phyloP scores from a whole-genome alignment of 2,113 vertebrate genomes.

The Prochilodus magdalenae region DNA sequence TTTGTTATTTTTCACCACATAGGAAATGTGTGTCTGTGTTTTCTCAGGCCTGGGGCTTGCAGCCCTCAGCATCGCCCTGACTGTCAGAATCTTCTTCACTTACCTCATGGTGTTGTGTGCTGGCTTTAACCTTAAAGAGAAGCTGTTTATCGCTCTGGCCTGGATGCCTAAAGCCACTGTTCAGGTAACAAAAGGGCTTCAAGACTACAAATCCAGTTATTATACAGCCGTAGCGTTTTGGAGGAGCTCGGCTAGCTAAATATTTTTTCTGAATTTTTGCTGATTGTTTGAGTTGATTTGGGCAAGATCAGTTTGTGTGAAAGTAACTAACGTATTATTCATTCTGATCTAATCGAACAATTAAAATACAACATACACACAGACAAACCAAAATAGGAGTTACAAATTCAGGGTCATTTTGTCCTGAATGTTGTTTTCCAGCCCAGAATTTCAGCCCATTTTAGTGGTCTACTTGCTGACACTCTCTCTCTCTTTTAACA shows the following conservation, averaged over 20 bases:
- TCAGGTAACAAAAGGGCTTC: constrained; percentile 74
- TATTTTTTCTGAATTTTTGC: too few relatives aligned
- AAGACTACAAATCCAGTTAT: too few relatives aligned
- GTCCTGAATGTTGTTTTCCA: too few relatives aligned
- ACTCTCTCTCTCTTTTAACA: constrained; percentile 55
- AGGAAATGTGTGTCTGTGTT: not conserved
- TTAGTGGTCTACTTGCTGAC: not conserved
- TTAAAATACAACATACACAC: not conserved
- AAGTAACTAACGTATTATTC: too few relatives aligned
- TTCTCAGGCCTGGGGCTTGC: constrained; percentile 86
- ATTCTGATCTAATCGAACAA: too few relatives aligned
- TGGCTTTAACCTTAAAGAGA: constrained; percentile 90
- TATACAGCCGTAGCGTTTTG: too few relatives aligned
- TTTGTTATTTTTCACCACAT: too few relatives aligned
- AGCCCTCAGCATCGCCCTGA: constrained; percentile 80
- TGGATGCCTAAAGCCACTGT: constrained; percentile 99
- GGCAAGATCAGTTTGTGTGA: too few relatives aligned
- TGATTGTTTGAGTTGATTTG: too few relatives aligned
- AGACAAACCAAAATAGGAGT: too few relatives aligned
- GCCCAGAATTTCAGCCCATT: constrained; percentile 13
- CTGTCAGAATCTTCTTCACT: constrained; percentile 82
- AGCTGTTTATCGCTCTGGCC: constrained; percentile 90
- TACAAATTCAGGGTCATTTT: too few relatives aligned
- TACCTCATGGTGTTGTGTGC: constrained; percentile 88
- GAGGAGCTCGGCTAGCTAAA: too few relatives aligned